Evolutionary conservation across 2,888 invertebrate species (phyloP).

Genomic region (Tetropium fuscum): DNA sequence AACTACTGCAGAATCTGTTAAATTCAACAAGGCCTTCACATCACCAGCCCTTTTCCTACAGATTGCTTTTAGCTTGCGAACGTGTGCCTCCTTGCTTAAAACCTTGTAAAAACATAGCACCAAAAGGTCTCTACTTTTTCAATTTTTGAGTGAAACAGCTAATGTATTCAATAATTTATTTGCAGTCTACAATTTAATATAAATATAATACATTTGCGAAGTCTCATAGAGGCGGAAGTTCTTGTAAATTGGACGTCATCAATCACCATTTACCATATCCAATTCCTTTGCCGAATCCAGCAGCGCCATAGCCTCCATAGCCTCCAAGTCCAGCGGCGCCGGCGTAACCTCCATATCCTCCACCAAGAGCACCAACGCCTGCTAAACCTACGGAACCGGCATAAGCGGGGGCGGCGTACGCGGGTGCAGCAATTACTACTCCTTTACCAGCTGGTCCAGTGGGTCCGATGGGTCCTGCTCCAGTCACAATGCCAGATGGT

Average conservation of each 20-base stretch:
- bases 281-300: background rate
- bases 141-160: too few species aligned
- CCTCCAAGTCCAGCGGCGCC: background rate
- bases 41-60: constrained; percentile 23
- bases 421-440: background rate
- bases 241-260: background rate
- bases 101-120: too few species aligned
- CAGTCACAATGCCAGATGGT: constrained; percentile 28
- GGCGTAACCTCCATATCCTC: background rate
- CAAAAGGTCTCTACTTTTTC: too few species aligned
- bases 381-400: background rate
- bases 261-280: constrained; percentile 11
- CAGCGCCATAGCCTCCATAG: background rate
- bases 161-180: constrained; percentile 22
- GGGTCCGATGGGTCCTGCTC: constrained; percentile 27
- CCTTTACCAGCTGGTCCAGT: constrained; percentile 36
- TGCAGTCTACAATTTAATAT: constrained; percentile 16
- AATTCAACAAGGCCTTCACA: constrained; percentile 28
- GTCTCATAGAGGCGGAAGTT: background rate
- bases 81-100: constrained; percentile 31
- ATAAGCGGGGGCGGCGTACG: background rate
- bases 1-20: constrained; percentile 22
- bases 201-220: constrained; percentile 12
- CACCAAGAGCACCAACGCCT: background rate
- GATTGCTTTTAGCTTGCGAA: constrained; percentile 28